Base-by-base conservation (phyloP, 2,113 vertebrate genomes). In the Neogale vison region DNA sequence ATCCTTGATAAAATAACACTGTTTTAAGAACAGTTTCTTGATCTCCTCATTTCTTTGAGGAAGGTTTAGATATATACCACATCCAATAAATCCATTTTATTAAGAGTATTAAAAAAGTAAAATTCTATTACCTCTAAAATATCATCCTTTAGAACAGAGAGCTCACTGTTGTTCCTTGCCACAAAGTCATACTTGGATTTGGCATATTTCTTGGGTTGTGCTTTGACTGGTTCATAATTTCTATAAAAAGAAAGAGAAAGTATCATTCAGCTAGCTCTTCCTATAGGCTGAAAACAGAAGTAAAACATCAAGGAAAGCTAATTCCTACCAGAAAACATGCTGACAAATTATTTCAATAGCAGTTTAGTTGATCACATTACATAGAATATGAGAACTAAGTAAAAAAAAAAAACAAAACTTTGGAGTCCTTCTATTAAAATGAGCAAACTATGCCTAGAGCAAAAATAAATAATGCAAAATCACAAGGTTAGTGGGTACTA, bases 111-210 rank as follows among this genome's bases (percentile, higher is more conserved):
- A 39, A 76, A 52, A 63, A 90, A 47, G 65, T 80, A 80, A 95
- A 95, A 95, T 88, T 50, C 7, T 36, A 81, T 98, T 98, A 99
- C 99, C 99, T 99, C 99, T 34, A 99, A 98, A 0, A 99, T 97
- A 89, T 99, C 99, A 85, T 99, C 99, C 97, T 99, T 99, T 86
- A 99, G 72, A 47, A 99, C 99, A 0, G 99, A 99, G 85, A 99
- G 99, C 95, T 99, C 99, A 1, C 99, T 99, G 98, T 97, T 98
- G 98, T 99, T 99, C 79, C 99, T 99, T 59, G 99, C 99, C 98
- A 99, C 98, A 96, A 99, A 99, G 97, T 99, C 99, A 0, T 99
- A 99, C 96, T 99, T 99, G 63, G 99, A 99, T 99, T 99, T 99
- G 99, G 99, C 99, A 59, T 99, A 99, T 93, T 99, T 99, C 98